phyloP scores from a whole-genome alignment of 2,113 vertebrate species.

The Tetrao urogallus region DNA sequence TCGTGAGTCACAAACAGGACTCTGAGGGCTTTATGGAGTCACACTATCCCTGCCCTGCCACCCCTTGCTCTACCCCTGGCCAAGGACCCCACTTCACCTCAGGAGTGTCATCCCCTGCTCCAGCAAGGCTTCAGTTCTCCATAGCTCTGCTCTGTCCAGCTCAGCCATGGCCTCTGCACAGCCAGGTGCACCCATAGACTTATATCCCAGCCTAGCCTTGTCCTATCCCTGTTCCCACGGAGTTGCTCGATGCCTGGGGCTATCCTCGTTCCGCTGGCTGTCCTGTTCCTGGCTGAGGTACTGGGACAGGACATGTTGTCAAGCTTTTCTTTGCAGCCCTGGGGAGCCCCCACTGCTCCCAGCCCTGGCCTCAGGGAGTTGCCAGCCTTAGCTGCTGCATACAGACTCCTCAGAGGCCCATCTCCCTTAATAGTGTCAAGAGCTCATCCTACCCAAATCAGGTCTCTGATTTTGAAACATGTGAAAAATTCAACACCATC shows the following conservation, averaged over 20 bases:
- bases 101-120: neutral
- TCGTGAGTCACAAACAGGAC: neutral
- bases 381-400: neutral
- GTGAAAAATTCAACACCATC: neutral
- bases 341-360: neutral
- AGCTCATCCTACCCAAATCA: neutral
- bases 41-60: neutral
- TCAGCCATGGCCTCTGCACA: neutral
- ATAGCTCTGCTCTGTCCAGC: neutral
- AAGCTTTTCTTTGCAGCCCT: neutral
- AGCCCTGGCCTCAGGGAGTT: neutral
- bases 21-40: neutral
- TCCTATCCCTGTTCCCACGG: neutral
- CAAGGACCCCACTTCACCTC: neutral
- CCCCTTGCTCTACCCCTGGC: fast-evolving
- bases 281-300: neutral
- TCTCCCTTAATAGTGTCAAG: neutral
- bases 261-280: neutral
- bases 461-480: neutral
- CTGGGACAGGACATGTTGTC: neutral
- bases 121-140: neutral
- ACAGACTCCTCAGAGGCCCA: neutral
- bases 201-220: neutral
- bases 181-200: neutral
- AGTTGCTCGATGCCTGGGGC: neutral